Evolutionary conservation across 2,797 vertebrate species (phyloP).

Genomic region (Epinephelus malabaricus): DNA sequence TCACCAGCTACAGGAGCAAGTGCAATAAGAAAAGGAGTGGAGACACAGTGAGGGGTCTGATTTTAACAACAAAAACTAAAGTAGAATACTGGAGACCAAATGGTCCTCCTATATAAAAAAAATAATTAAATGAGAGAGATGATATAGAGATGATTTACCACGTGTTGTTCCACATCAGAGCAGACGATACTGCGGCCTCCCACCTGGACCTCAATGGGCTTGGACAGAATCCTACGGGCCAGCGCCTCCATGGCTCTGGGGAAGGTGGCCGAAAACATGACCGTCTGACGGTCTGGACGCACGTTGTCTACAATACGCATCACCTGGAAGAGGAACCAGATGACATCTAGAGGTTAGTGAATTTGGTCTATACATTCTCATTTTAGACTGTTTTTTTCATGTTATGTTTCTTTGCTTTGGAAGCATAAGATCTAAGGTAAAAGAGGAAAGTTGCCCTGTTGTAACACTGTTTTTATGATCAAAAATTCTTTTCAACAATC

Average conservation of each 20-base stretch:
- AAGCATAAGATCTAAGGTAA: neutral
- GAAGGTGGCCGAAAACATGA: slow-evolving; percentile 99
- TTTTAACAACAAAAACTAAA: neutral
- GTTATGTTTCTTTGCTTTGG: neutral
- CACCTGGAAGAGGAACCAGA: slow-evolving; percentile 84
- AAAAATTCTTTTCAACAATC: neutral
- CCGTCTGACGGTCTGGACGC: slow-evolving; percentile 97
- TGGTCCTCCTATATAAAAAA: neutral
- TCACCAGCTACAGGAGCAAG: slow-evolving; percentile 90
- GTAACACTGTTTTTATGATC: neutral
- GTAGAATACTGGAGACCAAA: neutral
- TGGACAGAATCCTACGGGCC: slow-evolving; percentile 94
- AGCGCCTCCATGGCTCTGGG: slow-evolving; percentile 99
- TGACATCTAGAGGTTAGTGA: neutral
- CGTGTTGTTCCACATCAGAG: slow-evolving; percentile 97
- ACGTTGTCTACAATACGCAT: slow-evolving; percentile 99
- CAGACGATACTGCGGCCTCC: slow-evolving; percentile 98
- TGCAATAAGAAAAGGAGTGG: neutral
- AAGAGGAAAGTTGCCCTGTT: neutral
- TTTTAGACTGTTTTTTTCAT: neutral
- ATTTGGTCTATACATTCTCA: neutral
- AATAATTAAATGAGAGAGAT: neutral
- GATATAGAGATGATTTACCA: slow-evolving; percentile 80
- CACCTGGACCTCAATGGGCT: slow-evolving; percentile 97
- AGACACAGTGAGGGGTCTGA: neutral